Conservation (phyloP, 2,113 vertebrate species). For the Cyphomyrus plagiostoma region DNA sequence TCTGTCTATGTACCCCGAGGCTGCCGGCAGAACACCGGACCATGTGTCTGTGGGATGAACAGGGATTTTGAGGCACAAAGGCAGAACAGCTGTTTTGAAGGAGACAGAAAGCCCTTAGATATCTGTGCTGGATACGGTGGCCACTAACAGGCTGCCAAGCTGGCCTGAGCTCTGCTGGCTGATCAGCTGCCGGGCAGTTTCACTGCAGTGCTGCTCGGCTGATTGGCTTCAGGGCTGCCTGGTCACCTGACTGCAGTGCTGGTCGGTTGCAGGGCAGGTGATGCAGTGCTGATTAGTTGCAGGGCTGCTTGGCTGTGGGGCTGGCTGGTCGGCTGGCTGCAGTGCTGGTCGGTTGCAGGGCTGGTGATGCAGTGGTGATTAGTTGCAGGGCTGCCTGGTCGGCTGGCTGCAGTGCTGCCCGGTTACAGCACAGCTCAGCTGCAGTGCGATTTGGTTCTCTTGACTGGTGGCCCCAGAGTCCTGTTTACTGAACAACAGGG, state of each 20-base stretch:
- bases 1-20: background rate
- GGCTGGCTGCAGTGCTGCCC: no score
- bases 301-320: background rate
- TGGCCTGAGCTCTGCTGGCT: background rate
- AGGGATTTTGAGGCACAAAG: background rate
- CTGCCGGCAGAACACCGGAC: background rate
- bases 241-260: background rate
- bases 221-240: background rate
- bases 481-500: background rate
- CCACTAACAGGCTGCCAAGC: background rate
- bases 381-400: no score
- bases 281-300: background rate
- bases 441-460: background rate
- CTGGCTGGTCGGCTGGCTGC: no score
- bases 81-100: background rate
- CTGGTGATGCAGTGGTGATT: no score
- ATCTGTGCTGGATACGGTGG: background rate
- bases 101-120: background rate
- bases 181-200: background rate
- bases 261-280: no score
- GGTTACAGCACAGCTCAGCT: background rate
- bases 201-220: background rate
- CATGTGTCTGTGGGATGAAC: background rate
- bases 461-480: background rate
- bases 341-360: no score